Evolutionary conservation across 2,797 vertebrate species (phyloP).

Genomic region (Sphenopsis melanotis): DNA sequence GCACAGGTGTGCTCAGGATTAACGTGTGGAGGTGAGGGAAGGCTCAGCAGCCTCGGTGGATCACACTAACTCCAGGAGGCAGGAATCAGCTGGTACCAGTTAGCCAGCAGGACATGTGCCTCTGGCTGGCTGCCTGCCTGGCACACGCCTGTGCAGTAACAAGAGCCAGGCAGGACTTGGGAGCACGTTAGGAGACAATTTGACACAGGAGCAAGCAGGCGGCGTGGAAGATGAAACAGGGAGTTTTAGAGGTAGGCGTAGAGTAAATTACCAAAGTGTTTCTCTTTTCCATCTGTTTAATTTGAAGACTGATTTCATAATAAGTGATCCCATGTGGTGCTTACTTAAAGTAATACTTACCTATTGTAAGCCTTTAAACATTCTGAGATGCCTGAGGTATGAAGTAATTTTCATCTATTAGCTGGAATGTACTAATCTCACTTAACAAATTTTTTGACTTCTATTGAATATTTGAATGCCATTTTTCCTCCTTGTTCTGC

Average conservation of each 20-base stretch:
- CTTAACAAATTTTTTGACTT: neutral
- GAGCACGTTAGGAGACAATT: neutral
- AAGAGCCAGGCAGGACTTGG: conserved; percentile 36
- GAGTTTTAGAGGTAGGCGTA: conserved; percentile 44
- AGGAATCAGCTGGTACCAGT: conserved; percentile 24
- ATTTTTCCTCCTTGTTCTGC: neutral
- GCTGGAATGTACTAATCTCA: conserved; percentile 1
- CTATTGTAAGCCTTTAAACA: conserved; percentile 15
- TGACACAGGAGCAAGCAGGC: conserved; percentile 4
- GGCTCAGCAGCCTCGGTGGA: neutral
- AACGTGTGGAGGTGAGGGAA: neutral
- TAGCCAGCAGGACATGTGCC: neutral
- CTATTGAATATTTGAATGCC: neutral
- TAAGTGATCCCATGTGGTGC: conserved; percentile 55
- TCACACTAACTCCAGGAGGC: conserved; percentile 10
- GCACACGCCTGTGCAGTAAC: conserved; percentile 51
- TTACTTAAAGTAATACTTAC: conserved; percentile 25
- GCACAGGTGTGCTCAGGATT: neutral
- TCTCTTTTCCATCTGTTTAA: conserved; percentile 55
- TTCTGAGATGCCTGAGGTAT: neutral
- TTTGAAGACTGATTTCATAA: conserved; percentile 45
- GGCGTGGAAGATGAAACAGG: conserved; percentile 20
- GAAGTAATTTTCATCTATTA: conserved; percentile 7
- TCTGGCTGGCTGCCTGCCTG: conserved; percentile 62
- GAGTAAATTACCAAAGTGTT: conserved; percentile 57